These are phyloP conservation scores for Bombus cullumanus DNA, from an alignment of 1,140 invertebrate species.

Conservation along the genomic window DNA sequence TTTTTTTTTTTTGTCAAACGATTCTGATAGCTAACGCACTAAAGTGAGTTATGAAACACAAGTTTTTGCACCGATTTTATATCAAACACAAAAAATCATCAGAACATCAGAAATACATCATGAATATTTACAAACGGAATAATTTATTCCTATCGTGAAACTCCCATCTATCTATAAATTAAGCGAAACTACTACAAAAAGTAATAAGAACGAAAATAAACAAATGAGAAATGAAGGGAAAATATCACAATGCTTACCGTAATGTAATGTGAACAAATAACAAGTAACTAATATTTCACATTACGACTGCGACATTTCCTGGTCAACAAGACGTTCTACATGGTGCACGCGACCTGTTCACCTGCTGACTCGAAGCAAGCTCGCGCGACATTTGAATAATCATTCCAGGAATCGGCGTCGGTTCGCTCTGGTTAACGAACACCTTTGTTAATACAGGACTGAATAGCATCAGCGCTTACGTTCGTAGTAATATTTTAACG, in stretches of 20 bases:
- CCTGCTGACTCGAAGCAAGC: background rate
- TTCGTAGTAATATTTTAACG: constrained; percentile 60
- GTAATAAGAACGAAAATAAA: background rate
- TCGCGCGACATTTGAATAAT: constrained; percentile 30
- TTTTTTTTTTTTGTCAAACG: too few species aligned
- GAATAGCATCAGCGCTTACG: constrained; percentile 40
- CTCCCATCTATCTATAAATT: too few species aligned
- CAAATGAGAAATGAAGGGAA: background rate
- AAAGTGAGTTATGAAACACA: too few species aligned
- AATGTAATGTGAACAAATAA: background rate
- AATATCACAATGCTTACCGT: background rate
- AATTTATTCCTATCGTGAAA: too few species aligned
- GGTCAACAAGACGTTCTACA: background rate
- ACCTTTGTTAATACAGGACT: constrained; percentile 32
- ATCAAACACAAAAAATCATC: too few species aligned
- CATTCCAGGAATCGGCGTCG: background rate
- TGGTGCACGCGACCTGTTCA: too few species aligned
- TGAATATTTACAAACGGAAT: too few species aligned
- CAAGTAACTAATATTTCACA: background rate
- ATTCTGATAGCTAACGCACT: too few species aligned
- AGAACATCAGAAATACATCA: too few species aligned
- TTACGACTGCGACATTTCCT: background rate
- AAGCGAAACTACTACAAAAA: background rate
- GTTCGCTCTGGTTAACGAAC: constrained; percentile 4
- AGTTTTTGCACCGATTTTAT: too few species aligned